Base-by-base conservation (phyloP, 2,797 vertebrate genomes). In the Periparus ater region DNA sequence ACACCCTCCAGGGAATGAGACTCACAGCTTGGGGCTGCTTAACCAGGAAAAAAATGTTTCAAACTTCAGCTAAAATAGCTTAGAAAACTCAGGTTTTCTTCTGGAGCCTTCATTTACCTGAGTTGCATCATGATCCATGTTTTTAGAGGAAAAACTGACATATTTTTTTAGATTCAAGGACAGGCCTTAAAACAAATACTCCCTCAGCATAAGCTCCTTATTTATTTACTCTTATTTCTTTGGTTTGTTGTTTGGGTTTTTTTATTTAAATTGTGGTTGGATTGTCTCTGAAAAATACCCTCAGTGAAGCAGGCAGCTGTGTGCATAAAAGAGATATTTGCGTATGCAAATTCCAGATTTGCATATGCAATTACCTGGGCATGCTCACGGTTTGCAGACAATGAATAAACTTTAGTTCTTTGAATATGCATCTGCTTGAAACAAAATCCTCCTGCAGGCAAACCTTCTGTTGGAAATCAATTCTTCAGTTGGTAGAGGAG, bases 1-100 rank as follows among this genome's bases (percentile, higher is more conserved):
- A 81, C 75, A 79, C 47, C 65, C 93, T 80, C 74, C 71, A 58
- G 84, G 88, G 91, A 82, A 80, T 44, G 73, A 96, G 62, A 30
- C 48, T 88, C 10, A 1, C 48, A 71, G 87, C 61, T 78, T 4
- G 0, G 55, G 76, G 51, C 88, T 92, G 71, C 86, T 94, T 80
- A 89, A 88, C 30, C 71, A 53, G 67, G 85, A 75, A 61, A 76
- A 11, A 66, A 75, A 55, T 17, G 34, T 10, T 79, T 60, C 25
- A 71, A 77, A 38, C 14, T 61, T 58, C n/a, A 58, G 17, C 62
- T 66, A 18, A 77, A 91, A 60, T 40, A 38, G 32, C 54, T 85
- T 34, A 73, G 44, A 82, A 91, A 92, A 45, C 32, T 73, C 22
- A 5, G 10, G 6, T 42, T 94, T 75, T 62, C 27, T 77, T 30